Evolutionary conservation across 2,797 vertebrate genomes (phyloP).

Genomic region (Pyrocephalus nanus): DNA sequence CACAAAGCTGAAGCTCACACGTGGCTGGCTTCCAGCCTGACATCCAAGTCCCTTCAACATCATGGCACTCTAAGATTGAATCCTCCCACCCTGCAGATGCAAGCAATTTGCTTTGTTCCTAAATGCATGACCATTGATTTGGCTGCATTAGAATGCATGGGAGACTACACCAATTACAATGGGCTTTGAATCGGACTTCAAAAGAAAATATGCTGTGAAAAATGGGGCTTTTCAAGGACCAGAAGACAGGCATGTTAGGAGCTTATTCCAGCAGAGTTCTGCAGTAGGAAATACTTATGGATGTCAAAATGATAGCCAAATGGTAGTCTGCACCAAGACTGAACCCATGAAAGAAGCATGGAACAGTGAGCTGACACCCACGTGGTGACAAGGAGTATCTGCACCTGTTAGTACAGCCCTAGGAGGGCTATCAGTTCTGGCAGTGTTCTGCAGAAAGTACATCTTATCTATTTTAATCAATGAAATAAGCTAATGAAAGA

Average conservation of each 20-base stretch:
- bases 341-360: not conserved
- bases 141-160: conserved; percentile 43
- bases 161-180: not conserved
- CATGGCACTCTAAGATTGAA: not conserved
- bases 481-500: not conserved
- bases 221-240: conserved; percentile 9
- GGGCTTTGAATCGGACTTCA: conserved; percentile 30
- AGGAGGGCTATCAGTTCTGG: not conserved
- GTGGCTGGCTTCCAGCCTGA: not conserved
- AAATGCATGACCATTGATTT: conserved; percentile 16
- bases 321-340: not conserved
- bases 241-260: not conserved
- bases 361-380: not conserved
- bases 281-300: not conserved
- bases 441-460: not conserved
- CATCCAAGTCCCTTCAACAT: not conserved
- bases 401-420: not conserved
- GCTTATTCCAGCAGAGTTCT: not conserved
- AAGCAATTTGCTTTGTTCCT: not conserved
- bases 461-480: not conserved
- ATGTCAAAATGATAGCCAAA: not conserved
- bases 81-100: conserved; percentile 50
- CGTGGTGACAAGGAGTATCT: not conserved
- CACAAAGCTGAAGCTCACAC: not conserved
- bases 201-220: conserved; percentile 41